These are phyloP conservation scores for Protodeltote pygarga DNA, from an alignment of 2,888 invertebrate species.

Conservation along the genomic window DNA sequence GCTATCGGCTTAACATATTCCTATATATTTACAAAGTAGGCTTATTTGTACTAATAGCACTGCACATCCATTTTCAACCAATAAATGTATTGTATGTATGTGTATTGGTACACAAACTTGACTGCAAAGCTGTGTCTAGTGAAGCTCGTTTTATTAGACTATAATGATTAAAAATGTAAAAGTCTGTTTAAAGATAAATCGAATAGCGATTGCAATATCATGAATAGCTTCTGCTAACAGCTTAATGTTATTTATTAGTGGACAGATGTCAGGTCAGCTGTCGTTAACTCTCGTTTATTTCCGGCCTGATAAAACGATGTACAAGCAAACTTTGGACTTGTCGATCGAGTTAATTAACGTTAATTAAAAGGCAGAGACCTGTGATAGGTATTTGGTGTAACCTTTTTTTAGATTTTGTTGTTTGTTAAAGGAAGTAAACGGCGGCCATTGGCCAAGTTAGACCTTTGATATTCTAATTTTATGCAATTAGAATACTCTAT, in stretches of 20 bases:
- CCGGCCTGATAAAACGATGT: slow-evolving; percentile 4
- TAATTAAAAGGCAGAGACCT: slow-evolving; percentile 8
- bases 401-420: slow-evolving; percentile 8
- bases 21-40: too few species aligned
- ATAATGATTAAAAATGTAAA: neutral
- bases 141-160: too few species aligned
- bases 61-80: too few species aligned
- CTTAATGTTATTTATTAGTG: slow-evolving; percentile 40
- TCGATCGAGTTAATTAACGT: slow-evolving; percentile 21
- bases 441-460: too few species aligned
- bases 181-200: slow-evolving; percentile 10
- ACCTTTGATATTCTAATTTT: too few species aligned
- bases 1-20: too few species aligned
- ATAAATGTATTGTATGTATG: too few species aligned
- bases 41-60: too few species aligned
- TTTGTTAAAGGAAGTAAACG: too few species aligned
- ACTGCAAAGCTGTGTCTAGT: too few species aligned
- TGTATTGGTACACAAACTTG: too few species aligned
- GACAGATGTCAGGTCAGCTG: slow-evolving; percentile 29
- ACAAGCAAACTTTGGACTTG: slow-evolving; percentile 16
- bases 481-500: too few species aligned
- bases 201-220: slow-evolving; percentile 12
- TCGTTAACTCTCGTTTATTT: slow-evolving; percentile 37
- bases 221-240: slow-evolving; percentile 15
- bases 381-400: slow-evolving; percentile 1